Percentiles rank a stretch among this genome's conserved stretches.
These are phyloP conservation scores for Melipona bicolor DNA, from an alignment of 2,888 invertebrate species.

Conservation along the genomic window DNA sequence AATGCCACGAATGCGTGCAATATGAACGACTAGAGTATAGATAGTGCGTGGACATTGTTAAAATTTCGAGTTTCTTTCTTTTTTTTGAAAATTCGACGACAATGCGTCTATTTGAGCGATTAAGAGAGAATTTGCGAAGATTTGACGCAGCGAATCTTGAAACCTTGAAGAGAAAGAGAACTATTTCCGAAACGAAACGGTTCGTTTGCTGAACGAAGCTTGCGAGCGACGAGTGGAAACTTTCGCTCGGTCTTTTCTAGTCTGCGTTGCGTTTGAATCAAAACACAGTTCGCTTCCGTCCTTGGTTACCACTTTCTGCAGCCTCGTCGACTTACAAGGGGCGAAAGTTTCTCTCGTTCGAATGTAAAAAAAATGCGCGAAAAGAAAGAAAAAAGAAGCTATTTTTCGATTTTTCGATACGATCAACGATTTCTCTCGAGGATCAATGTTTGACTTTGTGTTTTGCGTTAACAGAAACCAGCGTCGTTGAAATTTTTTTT, in stretches of 20 bases:
- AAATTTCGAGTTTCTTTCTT: neutral
- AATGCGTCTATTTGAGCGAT: neutral
- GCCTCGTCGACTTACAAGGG: neutral
- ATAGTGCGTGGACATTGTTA: too few relatives aligned
- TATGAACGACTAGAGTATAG: too few relatives aligned
- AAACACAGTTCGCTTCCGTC: constrained; percentile 34
- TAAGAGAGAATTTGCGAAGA: neutral
- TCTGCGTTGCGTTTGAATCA: constrained; percentile 30
- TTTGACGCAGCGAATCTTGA: neutral
- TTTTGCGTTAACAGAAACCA: neutral
- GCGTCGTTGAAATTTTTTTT: neutral
- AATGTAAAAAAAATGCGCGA: too few relatives aligned
- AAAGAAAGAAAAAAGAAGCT: neutral
- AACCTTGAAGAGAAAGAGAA: neutral
- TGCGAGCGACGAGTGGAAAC: constrained; percentile 15
- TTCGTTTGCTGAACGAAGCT: neutral
- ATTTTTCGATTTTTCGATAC: neutral
- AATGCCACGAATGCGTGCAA: too few relatives aligned
- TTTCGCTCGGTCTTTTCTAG: constrained; percentile 31
- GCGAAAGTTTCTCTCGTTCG: constrained; percentile 4
- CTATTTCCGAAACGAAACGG: neutral
- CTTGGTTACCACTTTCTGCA: constrained; percentile 30
- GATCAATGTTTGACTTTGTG: neutral
- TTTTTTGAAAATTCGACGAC: neutral
- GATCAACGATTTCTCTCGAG: neutral